These are phyloP conservation scores for Cacatua alba DNA, from an alignment of 2,113 vertebrate species.

Conservation along the genomic window DNA sequence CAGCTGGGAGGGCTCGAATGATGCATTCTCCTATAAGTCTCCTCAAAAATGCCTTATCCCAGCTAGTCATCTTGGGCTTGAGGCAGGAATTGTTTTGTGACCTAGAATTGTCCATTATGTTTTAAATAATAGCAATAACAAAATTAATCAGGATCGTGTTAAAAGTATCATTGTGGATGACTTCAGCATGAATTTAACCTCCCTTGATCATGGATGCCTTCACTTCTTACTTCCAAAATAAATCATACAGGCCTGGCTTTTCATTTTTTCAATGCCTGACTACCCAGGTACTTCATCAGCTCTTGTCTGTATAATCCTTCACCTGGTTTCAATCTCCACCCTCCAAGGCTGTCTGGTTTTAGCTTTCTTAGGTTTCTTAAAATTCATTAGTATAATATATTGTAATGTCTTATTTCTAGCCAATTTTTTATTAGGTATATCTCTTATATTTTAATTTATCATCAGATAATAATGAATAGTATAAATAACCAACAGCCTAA, in stretches of 20 bases:
- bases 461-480: neutral
- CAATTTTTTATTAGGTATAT: neutral
- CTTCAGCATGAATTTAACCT: slow-evolving; percentile 16
- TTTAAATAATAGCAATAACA: slow-evolving; percentile 42
- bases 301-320: slow-evolving; percentile 29
- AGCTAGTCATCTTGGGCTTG: neutral
- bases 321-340: slow-evolving; percentile 45
- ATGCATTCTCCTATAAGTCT: neutral
- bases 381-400: slow-evolving; percentile 1
- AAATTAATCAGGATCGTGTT: slow-evolving; percentile 1
- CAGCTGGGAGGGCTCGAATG: neutral
- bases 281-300: slow-evolving; percentile 37
- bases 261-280: neutral
- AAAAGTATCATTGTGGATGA: slow-evolving; percentile 1
- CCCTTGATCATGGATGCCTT: neutral
- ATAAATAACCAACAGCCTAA: slow-evolving; percentile 23
- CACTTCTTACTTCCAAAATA: slow-evolving; percentile 40
- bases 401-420: neutral
- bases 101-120: slow-evolving; percentile 5
- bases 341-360: slow-evolving; percentile 28
- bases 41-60: neutral
- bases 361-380: neutral
- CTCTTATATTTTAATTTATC: neutral
- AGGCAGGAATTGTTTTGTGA: slow-evolving; percentile 29
- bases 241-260: slow-evolving; percentile 12